Conservation (phyloP, 2,113 vertebrate genomes). For the Hylia prasina region DNA sequence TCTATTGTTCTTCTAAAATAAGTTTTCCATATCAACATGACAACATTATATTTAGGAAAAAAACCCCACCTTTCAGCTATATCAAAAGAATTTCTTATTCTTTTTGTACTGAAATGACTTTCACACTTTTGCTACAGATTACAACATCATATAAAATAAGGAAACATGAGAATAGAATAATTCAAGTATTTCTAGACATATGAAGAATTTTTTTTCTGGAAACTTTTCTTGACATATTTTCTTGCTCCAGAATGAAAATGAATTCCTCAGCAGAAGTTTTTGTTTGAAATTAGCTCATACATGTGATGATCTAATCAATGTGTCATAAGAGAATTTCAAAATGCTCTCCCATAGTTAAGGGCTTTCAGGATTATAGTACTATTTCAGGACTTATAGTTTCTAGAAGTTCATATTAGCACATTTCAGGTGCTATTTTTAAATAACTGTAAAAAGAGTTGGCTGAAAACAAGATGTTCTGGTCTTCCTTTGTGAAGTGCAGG, state of each 20-base stretch:
- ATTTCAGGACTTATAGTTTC: neutral
- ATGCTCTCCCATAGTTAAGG: neutral
- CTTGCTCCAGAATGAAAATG: neutral
- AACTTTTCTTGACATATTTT: neutral
- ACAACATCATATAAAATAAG: neutral
- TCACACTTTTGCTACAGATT: neutral
- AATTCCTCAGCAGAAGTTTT: neutral
- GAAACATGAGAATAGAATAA: neutral
- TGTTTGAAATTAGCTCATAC: neutral
- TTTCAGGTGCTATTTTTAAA: neutral
- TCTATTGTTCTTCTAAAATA: neutral
- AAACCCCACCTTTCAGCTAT: rapidly evolving
- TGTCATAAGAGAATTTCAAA: neutral
- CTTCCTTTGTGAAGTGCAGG: neutral
- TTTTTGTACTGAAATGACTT: neutral
- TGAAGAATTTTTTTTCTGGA: neutral
- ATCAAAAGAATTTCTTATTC: neutral
- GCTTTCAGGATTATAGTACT: neutral
- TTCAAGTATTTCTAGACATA: neutral
- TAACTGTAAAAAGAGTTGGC: neutral
- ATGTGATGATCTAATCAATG: neutral
- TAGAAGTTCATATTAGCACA: neutral
- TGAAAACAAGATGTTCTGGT: neutral
- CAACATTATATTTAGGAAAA: neutral
- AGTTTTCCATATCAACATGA: neutral